These are phyloP conservation scores for Argyresthia albistria DNA, from an alignment of 2,888 invertebrate genomes.

Conservation along the genomic window DNA sequence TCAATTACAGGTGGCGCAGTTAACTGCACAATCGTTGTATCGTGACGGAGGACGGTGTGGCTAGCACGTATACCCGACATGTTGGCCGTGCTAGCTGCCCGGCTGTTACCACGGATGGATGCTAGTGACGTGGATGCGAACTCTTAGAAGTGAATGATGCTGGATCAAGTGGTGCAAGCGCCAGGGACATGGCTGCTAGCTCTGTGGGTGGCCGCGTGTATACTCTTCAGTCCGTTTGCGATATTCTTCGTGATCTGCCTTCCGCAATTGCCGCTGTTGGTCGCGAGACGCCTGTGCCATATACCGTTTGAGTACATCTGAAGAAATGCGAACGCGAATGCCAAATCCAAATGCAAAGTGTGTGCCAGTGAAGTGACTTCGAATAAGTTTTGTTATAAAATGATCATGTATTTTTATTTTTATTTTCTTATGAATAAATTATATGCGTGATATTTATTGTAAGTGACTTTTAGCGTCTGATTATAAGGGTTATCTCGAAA, in stretches of 20 bases:
- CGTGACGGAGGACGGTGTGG: not conserved
- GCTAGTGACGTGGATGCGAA: slow-evolving; percentile 14
- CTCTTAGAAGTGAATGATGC: slow-evolving; percentile 29
- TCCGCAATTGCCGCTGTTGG: slow-evolving; percentile 79
- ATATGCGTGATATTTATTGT: too few relatives aligned
- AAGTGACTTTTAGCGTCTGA: too few relatives aligned
- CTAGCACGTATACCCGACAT: not conserved
- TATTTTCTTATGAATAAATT: too few relatives aligned
- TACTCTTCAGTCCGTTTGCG: slow-evolving; percentile 78
- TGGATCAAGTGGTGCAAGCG: slow-evolving; percentile 52
- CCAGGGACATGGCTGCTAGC: slow-evolving; percentile 72
- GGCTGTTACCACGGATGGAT: not conserved
- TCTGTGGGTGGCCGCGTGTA: slow-evolving; percentile 75
- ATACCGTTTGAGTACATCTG: slow-evolving; percentile 77
- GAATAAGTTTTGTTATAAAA: too few relatives aligned
- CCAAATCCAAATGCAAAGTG: too few relatives aligned
- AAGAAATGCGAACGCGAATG: slow-evolving; percentile 16
- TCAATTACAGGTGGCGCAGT: slow-evolving; percentile 56
- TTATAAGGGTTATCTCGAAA: too few relatives aligned
- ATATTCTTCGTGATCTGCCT: slow-evolving; percentile 77
- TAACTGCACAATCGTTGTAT: slow-evolving; percentile 29
- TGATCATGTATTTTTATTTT: too few relatives aligned
- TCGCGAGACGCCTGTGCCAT: slow-evolving; percentile 76
- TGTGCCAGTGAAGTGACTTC: too few relatives aligned
- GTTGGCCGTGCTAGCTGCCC: not conserved